phyloP scores from a whole-genome alignment of 64 coral and sea anemone genomes.

The Montipora cactus region DNA sequence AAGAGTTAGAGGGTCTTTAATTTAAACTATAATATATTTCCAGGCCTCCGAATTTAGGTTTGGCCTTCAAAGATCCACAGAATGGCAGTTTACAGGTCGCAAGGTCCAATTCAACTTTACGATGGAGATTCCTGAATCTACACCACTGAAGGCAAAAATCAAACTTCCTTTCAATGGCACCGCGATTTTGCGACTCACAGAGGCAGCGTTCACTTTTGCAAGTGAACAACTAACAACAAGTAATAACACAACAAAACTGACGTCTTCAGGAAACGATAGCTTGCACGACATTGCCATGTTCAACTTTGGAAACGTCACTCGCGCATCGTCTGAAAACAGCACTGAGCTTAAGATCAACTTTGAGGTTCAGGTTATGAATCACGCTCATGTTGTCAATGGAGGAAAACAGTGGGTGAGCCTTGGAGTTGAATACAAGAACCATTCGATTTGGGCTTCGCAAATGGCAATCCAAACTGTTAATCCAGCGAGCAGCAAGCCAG shows the following conservation, averaged over 20 bases:
- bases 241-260: constrained; percentile 32
- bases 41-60: constrained; percentile 74
- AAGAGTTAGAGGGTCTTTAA: too few species aligned
- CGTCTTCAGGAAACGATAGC: constrained; percentile 57
- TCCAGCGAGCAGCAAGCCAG: constrained; percentile 50
- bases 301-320: constrained; percentile 64
- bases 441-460: constrained; percentile 72
- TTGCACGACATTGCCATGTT: constrained; percentile 60
- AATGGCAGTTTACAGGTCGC: constrained; percentile 60
- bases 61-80: constrained; percentile 39
- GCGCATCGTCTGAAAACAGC: neutral
- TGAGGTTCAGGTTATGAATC: constrained; percentile 75
- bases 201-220: neutral
- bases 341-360: constrained; percentile 53
- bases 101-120: constrained; percentile 46
- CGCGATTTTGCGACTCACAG: constrained; percentile 56
- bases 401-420: constrained; percentile 72
- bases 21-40: neutral
- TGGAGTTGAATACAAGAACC: constrained; percentile 71
- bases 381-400: constrained; percentile 51
- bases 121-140: constrained; percentile 58
- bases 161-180: constrained; percentile 53
- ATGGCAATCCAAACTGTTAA: constrained; percentile 41
- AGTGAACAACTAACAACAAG: constrained; percentile 19
- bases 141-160: constrained; percentile 56